phyloP scores from a whole-genome alignment of 2,797 vertebrate genomes.

The Xenentodon cancila region DNA sequence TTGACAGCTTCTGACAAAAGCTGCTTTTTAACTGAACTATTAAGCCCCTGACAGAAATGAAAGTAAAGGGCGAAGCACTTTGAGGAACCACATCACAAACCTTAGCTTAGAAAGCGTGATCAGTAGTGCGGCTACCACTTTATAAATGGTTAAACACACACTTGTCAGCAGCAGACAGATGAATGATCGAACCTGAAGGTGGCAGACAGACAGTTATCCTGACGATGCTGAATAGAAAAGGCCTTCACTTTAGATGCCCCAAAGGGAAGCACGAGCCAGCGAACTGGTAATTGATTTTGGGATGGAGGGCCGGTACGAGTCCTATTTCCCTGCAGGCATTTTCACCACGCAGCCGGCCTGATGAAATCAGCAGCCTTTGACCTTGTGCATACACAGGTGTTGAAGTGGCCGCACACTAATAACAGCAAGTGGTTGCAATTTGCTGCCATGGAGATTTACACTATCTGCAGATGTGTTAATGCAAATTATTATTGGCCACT shows the following conservation, averaged over 20 bases:
- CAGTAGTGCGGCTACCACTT: constrained; percentile 10
- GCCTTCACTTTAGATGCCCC: constrained; percentile 49
- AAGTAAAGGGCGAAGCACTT: background rate
- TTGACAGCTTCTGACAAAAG: constrained; percentile 14
- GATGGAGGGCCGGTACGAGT: constrained; percentile 46
- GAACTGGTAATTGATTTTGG: constrained; percentile 66
- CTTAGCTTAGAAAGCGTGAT: constrained; percentile 19
- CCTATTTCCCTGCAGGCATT: constrained; percentile 27
- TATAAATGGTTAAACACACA: constrained; percentile 36
- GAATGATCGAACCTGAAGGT: constrained; percentile 52
- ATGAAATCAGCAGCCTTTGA: constrained; percentile 55
- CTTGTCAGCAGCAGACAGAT: constrained; percentile 45
- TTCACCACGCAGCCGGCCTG: constrained; percentile 14
- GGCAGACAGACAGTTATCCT: constrained; percentile 21
- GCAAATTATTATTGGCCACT: too few relatives aligned
- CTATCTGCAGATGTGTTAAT: background rate
- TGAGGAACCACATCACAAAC: constrained; percentile 18
- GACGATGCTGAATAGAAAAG: constrained; percentile 36
- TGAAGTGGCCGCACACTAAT: constrained; percentile 41
- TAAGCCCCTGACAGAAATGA: constrained; percentile 18
- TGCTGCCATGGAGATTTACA: constrained; percentile 1
- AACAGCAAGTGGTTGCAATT: constrained; percentile 24
- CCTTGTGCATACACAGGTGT: constrained; percentile 43
- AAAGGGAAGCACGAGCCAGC: constrained; percentile 40
- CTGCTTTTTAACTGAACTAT: constrained; percentile 20